A percentile compares a stretch with the other conserved stretches of the same genome.
Evolutionary conservation across 2,888 invertebrate species (phyloP).

Genomic region (Caenorhabditis parvicauda): DNA sequence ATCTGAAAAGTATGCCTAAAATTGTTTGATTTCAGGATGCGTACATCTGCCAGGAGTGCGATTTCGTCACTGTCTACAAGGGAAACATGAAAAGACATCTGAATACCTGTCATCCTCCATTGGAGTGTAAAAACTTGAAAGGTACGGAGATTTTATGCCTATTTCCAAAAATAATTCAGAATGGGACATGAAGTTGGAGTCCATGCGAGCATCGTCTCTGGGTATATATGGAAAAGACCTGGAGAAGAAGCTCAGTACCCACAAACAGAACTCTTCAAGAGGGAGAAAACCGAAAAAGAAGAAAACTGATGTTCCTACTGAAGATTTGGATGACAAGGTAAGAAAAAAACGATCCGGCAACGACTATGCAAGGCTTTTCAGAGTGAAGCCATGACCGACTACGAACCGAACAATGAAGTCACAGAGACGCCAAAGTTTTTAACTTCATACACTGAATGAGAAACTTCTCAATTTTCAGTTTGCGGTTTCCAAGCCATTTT

Average conservation of each 20-base stretch:
- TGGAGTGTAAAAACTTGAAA: constrained; percentile 38
- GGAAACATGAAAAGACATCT: constrained; percentile 61
- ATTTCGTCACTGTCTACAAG: constrained; percentile 58
- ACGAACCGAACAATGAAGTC: background rate
- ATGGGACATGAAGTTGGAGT: constrained; percentile 40
- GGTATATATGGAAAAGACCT: constrained; percentile 41
- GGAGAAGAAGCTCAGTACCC: constrained; percentile 33
- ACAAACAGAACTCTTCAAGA: constrained; percentile 45
- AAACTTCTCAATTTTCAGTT: no score
- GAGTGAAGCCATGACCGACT: background rate
- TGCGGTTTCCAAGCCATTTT: no score
- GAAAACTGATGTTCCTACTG: constrained; percentile 19
- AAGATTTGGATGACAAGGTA: constrained; percentile 10
- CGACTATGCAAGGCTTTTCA: background rate
- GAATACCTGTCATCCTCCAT: constrained; percentile 43
- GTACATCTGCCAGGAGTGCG: constrained; percentile 56
- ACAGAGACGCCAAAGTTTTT: no score
- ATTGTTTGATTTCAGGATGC: constrained; percentile 35
- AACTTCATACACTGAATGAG: no score
- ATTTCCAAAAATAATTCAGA: constrained; percentile 7
- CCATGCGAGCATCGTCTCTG: constrained; percentile 42
- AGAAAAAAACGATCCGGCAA: background rate
- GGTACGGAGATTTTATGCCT: constrained; percentile 6
- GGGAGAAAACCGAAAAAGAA: constrained; percentile 41
- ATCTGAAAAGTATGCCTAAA: background rate